Base-by-base conservation (phyloP, 2,888 invertebrate species). In the Timandra comae region DNA sequence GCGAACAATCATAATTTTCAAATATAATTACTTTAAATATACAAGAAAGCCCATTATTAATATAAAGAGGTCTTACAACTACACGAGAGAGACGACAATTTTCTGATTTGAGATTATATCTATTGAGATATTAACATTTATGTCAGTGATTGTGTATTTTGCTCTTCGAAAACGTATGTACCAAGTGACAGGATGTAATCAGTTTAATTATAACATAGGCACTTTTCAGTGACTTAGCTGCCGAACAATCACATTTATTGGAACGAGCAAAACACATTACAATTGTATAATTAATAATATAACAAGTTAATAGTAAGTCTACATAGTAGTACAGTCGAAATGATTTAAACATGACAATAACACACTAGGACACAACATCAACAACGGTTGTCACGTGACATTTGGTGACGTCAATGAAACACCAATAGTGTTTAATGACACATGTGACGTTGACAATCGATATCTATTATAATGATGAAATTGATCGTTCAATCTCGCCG, bases 31-130 rank as follows among this genome's bases (percentile, higher is more conserved):
- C 32, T 43, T 38, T 43, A 39, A 41, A 38, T 44, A 52, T 44
- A 46, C 40, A 46, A 49, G 29, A 44, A 45, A 41, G 47, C 49
- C 36, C 44, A 51, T 41, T 37, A 41, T 35, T 46, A 51, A 41
- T 37, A 41, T 35, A 43, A 31, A 43, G 25, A 41, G 38, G 36
- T 38, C 45, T 45, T 49, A 52, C 30, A 47, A 38, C 42, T 47
- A 46, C 38, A 50, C 41, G 32, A 51, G 51, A 45, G 49, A 46
- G 49, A 51, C 43, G 29, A 43, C 30, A 38, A 25, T 37, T 38
- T 42, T 42, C 38, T 28, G 36, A 31, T 49, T 43, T 37, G 44
- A 47, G 44, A 34, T 39, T 30, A 34, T 27, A 33, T n/a, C n/a
- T n/a, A 16, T 39, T 30, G 36, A 44, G 35, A 42, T 42, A 5